Evolutionary conservation across 2,888 invertebrate species (phyloP), one percentile per base, ranked within the genome.

Genomic region (Erebia epiphron): DNA sequence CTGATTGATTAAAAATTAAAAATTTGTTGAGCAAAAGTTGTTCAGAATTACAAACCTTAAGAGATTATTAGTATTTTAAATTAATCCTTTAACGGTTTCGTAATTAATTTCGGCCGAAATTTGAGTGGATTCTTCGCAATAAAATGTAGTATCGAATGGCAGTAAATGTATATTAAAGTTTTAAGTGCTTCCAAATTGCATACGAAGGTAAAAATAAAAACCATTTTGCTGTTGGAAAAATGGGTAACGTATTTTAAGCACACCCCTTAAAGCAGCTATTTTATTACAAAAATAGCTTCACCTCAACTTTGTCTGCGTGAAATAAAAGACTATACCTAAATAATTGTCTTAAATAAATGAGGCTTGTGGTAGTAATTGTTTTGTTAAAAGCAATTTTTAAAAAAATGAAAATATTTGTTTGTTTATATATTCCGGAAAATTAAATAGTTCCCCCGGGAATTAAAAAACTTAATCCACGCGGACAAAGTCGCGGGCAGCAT

Each of bases 241-340:
- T 65, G 60, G 65, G 41, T 50, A 35, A 66, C 66, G 66, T 70
- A 66, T 66, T 66, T 70, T 66, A 70, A 56, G 16, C 66, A 70
- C 70, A 70, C 52, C 18, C 66, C 70, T 66, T 70, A 70, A 70
- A 70, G 70, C 70, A 66, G 54, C 52, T 66, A 54, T 35, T 70
- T 70, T 70, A 70, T 70, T 66, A 66, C 66, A 26, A 61, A 66
- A 70, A 43, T 65, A 58, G 58, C 18, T 26, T 46, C 13, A 61
- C 43, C 65, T 66, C 66, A 13, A 65, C 66, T 66, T 26, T 61
- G 61, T 70, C 61, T 46, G 54, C 49, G 13, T 56, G 26, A 66
- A 69, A 57, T 57, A 58, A 58, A 58, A 49, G 35, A n/a, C 26
- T 10, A 67, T 26, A 49, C n/a, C n/a, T n/a, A n/a, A n/a, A n/a